Percentiles rank a stretch among this genome's conserved stretches.
phyloP scores from a whole-genome alignment of 2,888 invertebrate species.

The Dinocampus coccinellae region DNA sequence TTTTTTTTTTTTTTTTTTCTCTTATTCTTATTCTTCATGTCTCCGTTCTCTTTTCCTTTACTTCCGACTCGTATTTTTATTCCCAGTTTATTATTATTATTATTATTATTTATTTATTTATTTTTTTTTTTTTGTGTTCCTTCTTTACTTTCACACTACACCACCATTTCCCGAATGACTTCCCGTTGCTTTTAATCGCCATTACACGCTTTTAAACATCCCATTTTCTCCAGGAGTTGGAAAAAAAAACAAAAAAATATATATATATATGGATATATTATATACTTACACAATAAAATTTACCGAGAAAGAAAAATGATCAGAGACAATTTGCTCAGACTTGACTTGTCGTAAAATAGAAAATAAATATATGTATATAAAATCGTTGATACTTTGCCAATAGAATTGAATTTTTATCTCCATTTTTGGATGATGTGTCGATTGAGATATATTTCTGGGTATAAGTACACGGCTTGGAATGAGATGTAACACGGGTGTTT shows the following conservation, averaged over 20 bases:
- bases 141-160: not conserved
- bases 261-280: not conserved
- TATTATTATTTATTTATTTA: conserved; percentile 7
- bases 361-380: not conserved
- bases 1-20: conserved; percentile 30
- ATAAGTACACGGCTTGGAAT: not conserved
- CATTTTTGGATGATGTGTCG: conserved; percentile 27
- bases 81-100: too few species aligned
- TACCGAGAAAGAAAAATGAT: conserved; percentile 2
- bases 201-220: conserved; percentile 9
- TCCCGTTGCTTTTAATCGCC: conserved; percentile 34
- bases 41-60: conserved; percentile 15
- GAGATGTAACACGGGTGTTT: not conserved
- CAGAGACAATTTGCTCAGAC: conserved; percentile 31
- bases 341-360: not conserved
- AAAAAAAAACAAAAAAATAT: too few species aligned
- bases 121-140: not conserved
- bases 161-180: not conserved
- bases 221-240: not conserved
- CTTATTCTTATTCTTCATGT: conserved; percentile 29
- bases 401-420: conserved; percentile 25
- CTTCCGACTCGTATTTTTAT: not conserved
- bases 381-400: conserved; percentile 28
- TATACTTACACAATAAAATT: not conserved
- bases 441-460: conserved; percentile 26